Evolutionary conservation across 1,140 invertebrate genomes (phyloP).

Genomic region (Octopus bimaculoides): DNA sequence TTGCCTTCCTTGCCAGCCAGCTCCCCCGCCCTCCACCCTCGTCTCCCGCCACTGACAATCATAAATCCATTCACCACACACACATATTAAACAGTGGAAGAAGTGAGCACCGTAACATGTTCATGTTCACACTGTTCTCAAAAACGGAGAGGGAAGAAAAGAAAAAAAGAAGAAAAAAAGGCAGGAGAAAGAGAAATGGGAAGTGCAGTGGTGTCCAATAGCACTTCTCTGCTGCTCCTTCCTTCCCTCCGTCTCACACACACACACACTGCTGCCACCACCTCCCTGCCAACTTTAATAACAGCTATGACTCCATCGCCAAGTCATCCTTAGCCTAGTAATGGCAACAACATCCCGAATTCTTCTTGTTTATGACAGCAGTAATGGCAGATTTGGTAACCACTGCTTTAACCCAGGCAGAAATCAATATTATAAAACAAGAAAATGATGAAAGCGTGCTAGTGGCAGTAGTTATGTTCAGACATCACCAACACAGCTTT

Average conservation of each 20-base stretch:
- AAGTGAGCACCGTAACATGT: neutral
- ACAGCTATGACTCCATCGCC: neutral
- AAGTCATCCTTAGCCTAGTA: neutral
- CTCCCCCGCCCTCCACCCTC: too few relatives aligned
- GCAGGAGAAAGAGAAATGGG: neutral
- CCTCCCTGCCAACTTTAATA: neutral
- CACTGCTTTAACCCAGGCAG: conserved; percentile 1
- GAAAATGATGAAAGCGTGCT: neutral
- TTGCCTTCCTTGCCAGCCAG: too few relatives aligned
- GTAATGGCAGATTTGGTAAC: neutral
- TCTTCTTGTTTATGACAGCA: conserved; percentile 10
- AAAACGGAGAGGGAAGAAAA: neutral
- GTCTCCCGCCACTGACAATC: too few relatives aligned
- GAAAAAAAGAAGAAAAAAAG: neutral
- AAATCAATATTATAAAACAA: neutral
- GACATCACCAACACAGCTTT: too few relatives aligned
- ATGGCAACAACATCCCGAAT: neutral
- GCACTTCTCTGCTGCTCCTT: neutral
- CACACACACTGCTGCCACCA: neutral
- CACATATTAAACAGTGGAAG: neutral
- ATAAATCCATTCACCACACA: neutral
- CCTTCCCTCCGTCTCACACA: neutral
- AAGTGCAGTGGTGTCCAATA: neutral
- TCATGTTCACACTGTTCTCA: neutral
- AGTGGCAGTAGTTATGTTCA: too few relatives aligned